Evolutionary conservation across 92 coral and sea anemone species (phyloP).

Genomic region (Palythoa caribaeorum): DNA sequence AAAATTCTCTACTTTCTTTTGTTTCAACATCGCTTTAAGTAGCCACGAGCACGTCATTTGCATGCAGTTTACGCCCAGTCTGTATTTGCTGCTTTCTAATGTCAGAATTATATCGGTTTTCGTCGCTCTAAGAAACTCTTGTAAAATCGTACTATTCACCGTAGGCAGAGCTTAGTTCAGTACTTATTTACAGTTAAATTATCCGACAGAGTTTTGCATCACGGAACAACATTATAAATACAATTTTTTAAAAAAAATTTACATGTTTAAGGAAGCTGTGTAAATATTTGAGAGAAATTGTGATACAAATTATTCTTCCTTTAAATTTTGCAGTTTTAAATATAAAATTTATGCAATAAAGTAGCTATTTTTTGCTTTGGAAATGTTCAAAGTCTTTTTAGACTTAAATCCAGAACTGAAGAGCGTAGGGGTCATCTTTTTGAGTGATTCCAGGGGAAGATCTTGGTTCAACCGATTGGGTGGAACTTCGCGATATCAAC

Average conservation of each 20-base stretch:
- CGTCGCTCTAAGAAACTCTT: background rate
- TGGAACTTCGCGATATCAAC: conserved; percentile 27
- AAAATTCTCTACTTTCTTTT: too few species aligned
- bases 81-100: background rate
- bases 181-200: background rate
- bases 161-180: background rate
- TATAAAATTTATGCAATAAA: conserved; percentile 12
- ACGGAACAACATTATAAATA: background rate
- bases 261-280: background rate
- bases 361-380: background rate
- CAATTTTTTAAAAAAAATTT: background rate
- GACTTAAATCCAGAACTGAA: conserved; percentile 41
- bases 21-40: too few species aligned
- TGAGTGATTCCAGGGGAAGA: background rate
- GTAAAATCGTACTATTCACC: background rate
- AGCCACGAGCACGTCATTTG: background rate
- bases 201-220: background rate
- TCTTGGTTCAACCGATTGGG: conserved; percentile 18
- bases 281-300: background rate
- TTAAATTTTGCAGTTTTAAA: background rate
- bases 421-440: conserved; percentile 31
- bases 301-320: background rate
- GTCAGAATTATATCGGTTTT: background rate
- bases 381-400: conserved; percentile 22
- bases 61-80: background rate